These are phyloP conservation scores for Sclerodermus sp. DNA, from an alignment of 2,888 invertebrate genomes.

Conservation along the genomic window DNA sequence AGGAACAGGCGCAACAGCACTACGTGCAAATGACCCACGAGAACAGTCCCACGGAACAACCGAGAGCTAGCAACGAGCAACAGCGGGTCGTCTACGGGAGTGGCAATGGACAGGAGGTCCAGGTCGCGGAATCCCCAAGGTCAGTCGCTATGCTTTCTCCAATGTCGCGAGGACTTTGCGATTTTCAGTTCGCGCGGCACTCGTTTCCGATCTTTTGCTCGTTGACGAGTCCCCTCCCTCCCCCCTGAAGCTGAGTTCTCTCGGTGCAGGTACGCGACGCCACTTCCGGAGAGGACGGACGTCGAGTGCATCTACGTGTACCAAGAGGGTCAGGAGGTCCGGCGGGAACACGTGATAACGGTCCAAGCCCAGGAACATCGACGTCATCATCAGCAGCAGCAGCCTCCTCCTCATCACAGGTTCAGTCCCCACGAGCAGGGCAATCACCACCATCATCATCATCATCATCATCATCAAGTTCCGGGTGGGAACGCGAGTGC, in stretches of 20 bases:
- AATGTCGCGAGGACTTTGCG: no score
- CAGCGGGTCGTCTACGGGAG: constrained; percentile 45
- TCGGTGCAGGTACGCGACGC: constrained; percentile 49
- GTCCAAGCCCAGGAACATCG: constrained; percentile 38
- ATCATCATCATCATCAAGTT: constrained; percentile 7
- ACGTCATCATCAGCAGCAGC: constrained; percentile 31
- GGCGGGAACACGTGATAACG: constrained; percentile 40
- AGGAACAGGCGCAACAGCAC: constrained; percentile 48
- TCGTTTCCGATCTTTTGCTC: no score
- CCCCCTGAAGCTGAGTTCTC: no score
- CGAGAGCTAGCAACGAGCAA: constrained; percentile 22
- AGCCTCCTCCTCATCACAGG: constrained; percentile 28
- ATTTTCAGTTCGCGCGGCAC: no score
- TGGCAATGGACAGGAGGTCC: constrained; percentile 40
- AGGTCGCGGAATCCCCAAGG: constrained; percentile 49
- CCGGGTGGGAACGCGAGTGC: background rate
- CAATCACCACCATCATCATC: no score
- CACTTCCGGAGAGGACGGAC: constrained; percentile 43
- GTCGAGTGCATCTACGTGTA: constrained; percentile 43
- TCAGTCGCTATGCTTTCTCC: no score
- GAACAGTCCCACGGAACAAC: constrained; percentile 35
- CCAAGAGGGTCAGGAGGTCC: constrained; percentile 38
- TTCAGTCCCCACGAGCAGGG: constrained; percentile 44
- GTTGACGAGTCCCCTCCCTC: no score
- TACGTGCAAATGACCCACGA: constrained; percentile 41